Conservation (phyloP, 2,797 vertebrate species). For the Falco naumanni region DNA sequence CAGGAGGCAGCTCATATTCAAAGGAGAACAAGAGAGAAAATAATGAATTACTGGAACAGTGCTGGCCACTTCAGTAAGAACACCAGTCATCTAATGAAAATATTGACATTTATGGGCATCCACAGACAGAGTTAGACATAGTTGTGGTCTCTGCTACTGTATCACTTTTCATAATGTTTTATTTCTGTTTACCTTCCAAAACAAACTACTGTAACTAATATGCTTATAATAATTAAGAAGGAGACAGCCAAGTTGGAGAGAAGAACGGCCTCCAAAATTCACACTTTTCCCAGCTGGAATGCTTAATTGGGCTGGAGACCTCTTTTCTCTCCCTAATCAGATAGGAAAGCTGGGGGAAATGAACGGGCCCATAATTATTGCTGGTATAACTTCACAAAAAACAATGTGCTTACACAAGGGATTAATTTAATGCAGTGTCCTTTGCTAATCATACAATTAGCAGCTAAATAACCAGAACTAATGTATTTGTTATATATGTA, state of each 20-base stretch:
- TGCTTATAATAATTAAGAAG: constrained; percentile 36
- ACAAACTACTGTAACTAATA: constrained; percentile 55
- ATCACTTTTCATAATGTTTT: constrained; percentile 51
- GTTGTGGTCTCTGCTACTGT: constrained; percentile 28
- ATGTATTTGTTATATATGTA: neutral
- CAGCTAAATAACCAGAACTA: neutral
- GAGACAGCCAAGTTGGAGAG: neutral
- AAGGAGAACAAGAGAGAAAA: neutral
- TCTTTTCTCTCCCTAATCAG: constrained; percentile 13
- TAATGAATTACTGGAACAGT: neutral
- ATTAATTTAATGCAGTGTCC: neutral
- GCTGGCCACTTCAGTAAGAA: neutral
- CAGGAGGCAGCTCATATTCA: neutral
- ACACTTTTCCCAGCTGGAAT: neutral
- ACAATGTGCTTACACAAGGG: neutral
- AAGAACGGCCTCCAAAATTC: constrained; percentile 3
- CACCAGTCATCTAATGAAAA: constrained; percentile 35
- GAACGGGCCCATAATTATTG: neutral
- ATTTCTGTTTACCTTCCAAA: constrained; percentile 66
- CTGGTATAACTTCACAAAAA: neutral
- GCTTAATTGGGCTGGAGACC: neutral
- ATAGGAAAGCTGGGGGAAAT: constrained; percentile 5
- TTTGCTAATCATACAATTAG: neutral
- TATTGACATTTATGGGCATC: constrained; percentile 57
- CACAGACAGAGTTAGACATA: constrained; percentile 20